Conservation (phyloP, 2,797 vertebrate species). For the Pipistrellus kuhlii region DNA sequence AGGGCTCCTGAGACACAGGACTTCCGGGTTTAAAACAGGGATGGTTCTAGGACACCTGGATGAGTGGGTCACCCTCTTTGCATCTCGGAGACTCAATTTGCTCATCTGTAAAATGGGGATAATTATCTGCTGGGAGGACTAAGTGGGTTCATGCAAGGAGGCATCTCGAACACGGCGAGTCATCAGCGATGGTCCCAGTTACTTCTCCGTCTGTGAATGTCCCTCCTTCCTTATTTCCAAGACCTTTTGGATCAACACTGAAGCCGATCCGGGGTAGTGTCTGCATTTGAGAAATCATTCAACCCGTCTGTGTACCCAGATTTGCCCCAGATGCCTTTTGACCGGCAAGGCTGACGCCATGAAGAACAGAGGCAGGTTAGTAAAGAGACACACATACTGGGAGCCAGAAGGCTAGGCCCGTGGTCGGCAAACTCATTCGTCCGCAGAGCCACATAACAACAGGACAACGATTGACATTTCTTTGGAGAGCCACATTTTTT, state of each 20-base stretch:
- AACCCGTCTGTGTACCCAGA: not conserved
- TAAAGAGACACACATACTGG: not conserved
- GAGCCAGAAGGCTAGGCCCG: not conserved
- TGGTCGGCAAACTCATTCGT: no score
- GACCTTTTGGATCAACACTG: not conserved
- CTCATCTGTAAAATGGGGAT: not conserved
- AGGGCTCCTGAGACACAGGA: not conserved
- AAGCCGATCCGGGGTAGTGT: not conserved
- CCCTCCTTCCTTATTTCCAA: not conserved
- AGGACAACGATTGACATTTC: no score
- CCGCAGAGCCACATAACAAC: no score
- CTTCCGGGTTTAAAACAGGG: not conserved
- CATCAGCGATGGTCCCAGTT: accelerated
- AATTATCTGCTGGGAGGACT: not conserved
- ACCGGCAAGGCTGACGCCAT: not conserved
- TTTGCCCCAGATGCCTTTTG: not conserved
- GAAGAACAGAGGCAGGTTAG: not conserved
- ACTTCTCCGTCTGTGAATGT: not conserved
- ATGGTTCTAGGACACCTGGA: not conserved
- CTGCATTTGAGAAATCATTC: not conserved
- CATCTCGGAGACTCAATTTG: not conserved
- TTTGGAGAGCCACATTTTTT: no score
- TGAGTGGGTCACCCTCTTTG: accelerated
- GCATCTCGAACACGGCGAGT: accelerated
- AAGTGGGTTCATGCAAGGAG: accelerated